Evolutionary conservation across 2,797 vertebrate genomes (phyloP), one percentile per base, ranked within the genome.

Genomic region (Diglossa cyanea): DNA sequence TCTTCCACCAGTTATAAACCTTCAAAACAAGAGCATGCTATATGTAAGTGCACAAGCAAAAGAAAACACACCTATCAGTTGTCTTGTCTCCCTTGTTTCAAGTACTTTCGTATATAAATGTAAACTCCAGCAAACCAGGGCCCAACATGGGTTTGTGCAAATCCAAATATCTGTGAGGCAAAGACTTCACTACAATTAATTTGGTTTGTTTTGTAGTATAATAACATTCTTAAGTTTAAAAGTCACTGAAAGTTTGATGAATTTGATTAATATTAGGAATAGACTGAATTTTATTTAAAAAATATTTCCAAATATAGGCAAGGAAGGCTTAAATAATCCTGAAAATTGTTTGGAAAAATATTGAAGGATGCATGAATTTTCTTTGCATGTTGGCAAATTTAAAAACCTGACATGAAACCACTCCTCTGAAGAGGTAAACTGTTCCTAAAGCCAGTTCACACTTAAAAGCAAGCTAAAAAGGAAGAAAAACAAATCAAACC

Each of bases 231-330:
- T 53, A 35, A 54, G 13, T 61, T 73, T 73, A 37, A 44, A 84
- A 94, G 17, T 58, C 15, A 70, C 21, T 60, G 17, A 70, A 89
- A 78, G 30, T 62, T 77, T 0, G 2, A 39, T 60, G 1, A 40
- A 40, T 93, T 70, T 47, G 4, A 35, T 61, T 72, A 65, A n/a
- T 77, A 13, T 55, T 75, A 85, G 17, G 4, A 72, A 62, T 50
- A 80, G 23, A 50, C 16, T 48, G 57, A 62, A 72, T 78, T 93
- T 78, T 63, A 68, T 90, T 70, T 78, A 26, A 65, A 35, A 40
- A 23, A 15, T 45, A 21, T 75, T 72, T 31, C 8, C 5, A 86
- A 90, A 76, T 30, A 62, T 5, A 53, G 13, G 4, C 24, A 66
- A 85, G 10, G 5, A 82, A 79, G 12, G 5, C 76, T 76, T 85